Conservation (phyloP, 2,888 invertebrate species). For the Chrysodeixis includens region DNA sequence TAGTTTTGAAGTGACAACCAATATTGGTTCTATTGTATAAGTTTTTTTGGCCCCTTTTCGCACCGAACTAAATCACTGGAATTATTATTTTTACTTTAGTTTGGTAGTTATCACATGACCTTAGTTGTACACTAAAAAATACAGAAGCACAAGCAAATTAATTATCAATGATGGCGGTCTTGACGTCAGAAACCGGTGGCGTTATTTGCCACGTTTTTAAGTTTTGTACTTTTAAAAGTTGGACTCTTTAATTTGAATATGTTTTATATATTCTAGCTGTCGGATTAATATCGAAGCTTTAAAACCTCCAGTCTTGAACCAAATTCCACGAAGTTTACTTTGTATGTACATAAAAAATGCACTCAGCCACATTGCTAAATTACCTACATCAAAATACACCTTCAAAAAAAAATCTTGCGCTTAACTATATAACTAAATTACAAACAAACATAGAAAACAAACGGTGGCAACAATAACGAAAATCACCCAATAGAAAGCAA, state of each 20-base stretch:
- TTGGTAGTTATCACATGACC: not conserved
- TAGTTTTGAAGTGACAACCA: conserved; percentile 32
- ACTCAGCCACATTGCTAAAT: conserved; percentile 12
- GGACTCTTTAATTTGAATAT: too few relatives aligned
- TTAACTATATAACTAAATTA: conserved; percentile 21
- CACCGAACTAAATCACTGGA: not conserved
- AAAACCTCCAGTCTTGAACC: too few relatives aligned
- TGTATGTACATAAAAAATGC: too few relatives aligned
- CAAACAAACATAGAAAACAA: conserved; percentile 38
- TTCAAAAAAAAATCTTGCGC: conserved; percentile 32
- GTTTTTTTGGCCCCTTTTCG: conserved; percentile 29
- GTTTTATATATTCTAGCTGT: too few relatives aligned
- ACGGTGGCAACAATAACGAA: conserved; percentile 58
- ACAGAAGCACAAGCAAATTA: too few relatives aligned
- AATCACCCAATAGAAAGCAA: conserved; percentile 62
- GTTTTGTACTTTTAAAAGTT: too few relatives aligned
- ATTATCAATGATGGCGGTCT: too few relatives aligned
- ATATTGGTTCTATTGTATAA: conserved; percentile 30
- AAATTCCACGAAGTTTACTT: too few relatives aligned
- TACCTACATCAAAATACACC: conserved; percentile 35
- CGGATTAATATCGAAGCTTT: too few relatives aligned
- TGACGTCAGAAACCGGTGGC: too few relatives aligned
- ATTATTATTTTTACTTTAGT: not conserved
- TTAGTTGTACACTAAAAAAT: too few relatives aligned
- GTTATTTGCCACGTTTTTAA: too few relatives aligned